phyloP scores from a whole-genome alignment of 2,113 vertebrate species.

The Callocephalon fimbriatum region DNA sequence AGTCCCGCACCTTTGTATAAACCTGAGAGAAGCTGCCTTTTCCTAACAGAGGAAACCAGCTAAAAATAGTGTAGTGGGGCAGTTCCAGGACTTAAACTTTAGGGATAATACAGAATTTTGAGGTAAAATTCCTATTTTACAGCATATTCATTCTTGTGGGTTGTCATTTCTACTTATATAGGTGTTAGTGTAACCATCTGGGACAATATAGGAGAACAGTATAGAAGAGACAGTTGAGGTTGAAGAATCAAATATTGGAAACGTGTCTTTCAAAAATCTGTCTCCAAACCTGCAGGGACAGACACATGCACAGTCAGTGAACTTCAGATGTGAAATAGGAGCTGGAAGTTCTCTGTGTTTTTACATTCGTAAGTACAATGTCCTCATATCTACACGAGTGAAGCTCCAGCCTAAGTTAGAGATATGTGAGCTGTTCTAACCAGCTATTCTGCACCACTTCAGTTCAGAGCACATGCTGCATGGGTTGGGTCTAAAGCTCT shows the following conservation, averaged over 20 bases:
- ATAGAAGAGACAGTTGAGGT: neutral
- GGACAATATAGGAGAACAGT: neutral
- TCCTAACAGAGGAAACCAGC: neutral
- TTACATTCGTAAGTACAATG: neutral
- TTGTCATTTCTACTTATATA: neutral
- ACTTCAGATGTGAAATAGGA: neutral
- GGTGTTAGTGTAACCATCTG: neutral
- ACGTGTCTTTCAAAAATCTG: neutral
- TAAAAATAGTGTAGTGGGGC: neutral
- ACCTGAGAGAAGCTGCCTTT: neutral
- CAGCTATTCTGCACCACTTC: neutral
- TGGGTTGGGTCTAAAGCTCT: neutral
- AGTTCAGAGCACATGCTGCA: accelerated
- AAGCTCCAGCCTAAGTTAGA: neutral
- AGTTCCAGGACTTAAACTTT: neutral
- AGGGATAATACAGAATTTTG: neutral
- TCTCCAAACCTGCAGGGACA: neutral
- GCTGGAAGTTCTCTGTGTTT: neutral
- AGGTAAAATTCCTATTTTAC: neutral
- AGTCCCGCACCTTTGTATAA: neutral
- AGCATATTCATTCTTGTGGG: neutral
- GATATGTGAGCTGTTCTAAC: neutral
- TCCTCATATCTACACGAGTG: neutral
- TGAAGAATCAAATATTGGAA: neutral
- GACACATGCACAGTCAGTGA: neutral